Base-by-base conservation (phyloP, 2,113 vertebrate species). In the Loxodonta africana region DNA sequence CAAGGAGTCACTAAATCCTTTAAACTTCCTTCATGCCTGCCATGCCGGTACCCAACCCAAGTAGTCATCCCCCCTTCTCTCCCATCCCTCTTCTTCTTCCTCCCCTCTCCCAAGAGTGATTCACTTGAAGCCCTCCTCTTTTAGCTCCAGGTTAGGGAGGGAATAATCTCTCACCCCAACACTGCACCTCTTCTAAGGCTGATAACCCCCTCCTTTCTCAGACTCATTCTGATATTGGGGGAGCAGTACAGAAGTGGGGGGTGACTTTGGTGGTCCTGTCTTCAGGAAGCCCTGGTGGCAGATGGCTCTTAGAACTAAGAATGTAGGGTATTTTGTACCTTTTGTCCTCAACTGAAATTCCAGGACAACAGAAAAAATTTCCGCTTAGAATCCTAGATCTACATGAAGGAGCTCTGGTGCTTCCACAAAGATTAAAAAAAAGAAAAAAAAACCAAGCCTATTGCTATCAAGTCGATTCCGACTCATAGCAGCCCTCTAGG, bases 291-390 rank as follows among this genome's bases (percentile, higher is more conserved):
- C 9, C 51, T 37, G 5, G 17, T 28, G 26, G 46, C 44, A 82
- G 37, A 44, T 4, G 1, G 37, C 80, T 88, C 73, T 11, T 4
- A n/a, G 87, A 94, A 84, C 60, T 88, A 77, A 69, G 53, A 44
- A 60, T n/a, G 10, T 71, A 37, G 53, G 48, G 57, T 81, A 33
- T 62, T 81, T 80, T 21, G 69, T 76, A 10, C 53, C 69, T 85
- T 87, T 94, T 37, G 44, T 95, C 73, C 62, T 88, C 48, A 90
- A 44, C 21, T 81, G 20, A 95, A 88, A 51, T 84, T 74, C 86
- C 51, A 28, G n/a, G 86, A 83, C 44, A 18, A 83, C 67, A 83
- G 74, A 67, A 95, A 23, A 83, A 67, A 65, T 83, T 65, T 53
- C 67, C 15, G 6, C 37, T 37, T 37, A 14, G 62, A 23, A 10